Evolutionary conservation across 2,113 vertebrate genomes (phyloP).

Genomic region (Porphyrio hochstetteri): DNA sequence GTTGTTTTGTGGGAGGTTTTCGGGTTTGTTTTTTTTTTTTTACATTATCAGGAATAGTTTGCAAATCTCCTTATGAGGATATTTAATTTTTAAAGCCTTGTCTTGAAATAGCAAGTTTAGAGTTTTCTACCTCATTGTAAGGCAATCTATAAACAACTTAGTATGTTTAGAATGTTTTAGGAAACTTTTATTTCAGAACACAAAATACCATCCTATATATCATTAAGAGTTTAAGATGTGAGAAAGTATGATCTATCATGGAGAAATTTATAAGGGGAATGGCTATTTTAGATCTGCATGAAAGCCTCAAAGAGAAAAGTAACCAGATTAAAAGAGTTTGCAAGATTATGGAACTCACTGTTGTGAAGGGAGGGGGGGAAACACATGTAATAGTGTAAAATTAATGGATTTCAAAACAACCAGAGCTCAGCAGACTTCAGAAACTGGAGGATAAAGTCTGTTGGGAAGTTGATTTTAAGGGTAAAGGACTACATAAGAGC

Average conservation of each 20-base stretch:
- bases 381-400: not conserved
- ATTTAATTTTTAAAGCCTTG: not conserved
- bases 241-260: not conserved
- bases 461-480: not conserved
- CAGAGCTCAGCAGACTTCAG: not conserved
- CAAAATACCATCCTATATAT: not conserved
- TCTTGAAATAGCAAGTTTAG: not conserved
- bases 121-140: not conserved
- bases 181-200: not conserved
- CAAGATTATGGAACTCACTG: not conserved
- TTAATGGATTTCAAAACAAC: not conserved
- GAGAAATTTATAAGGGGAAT: not conserved
- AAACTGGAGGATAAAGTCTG: not conserved
- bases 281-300: not conserved
- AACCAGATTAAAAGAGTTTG: not conserved
- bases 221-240: not conserved
- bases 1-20: too few relatives aligned
- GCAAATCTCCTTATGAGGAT: not conserved
- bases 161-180: not conserved
- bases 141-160: not conserved
- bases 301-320: constrained; percentile 7
- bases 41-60: not conserved
- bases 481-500: not conserved
- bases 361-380: not conserved
- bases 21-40: not conserved